These are phyloP conservation scores for Thunnus thynnus DNA, from an alignment of 2,113 vertebrate species.

Conservation along the genomic window DNA sequence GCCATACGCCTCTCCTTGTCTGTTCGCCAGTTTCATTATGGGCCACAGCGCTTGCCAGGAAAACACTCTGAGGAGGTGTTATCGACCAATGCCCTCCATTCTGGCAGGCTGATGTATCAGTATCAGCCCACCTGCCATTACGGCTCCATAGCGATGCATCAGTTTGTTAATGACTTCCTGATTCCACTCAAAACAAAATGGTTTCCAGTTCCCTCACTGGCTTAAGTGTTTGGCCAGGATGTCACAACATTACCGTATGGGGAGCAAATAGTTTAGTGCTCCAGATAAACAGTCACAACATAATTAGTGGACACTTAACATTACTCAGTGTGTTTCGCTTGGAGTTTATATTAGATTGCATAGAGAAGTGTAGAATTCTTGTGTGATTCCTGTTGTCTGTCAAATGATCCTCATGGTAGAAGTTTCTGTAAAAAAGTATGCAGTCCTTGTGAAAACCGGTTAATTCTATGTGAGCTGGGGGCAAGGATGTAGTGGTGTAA, in stretches of 20 bases:
- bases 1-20: slow-evolving; percentile 34
- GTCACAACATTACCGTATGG: slow-evolving; percentile 4
- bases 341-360: background rate
- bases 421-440: background rate
- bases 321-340: slow-evolving; percentile 9
- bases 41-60: slow-evolving; percentile 53
- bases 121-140: slow-evolving; percentile 57
- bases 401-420: background rate
- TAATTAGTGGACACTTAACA: slow-evolving; percentile 22
- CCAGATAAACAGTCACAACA: slow-evolving; percentile 23
- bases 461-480: background rate
- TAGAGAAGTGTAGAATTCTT: background rate
- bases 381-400: background rate
- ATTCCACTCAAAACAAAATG: slow-evolving; percentile 59
- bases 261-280: slow-evolving; percentile 20
- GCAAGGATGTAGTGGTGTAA: too few species aligned
- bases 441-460: background rate
- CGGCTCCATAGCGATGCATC: slow-evolving; percentile 44
- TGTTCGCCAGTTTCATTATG: slow-evolving; percentile 65
- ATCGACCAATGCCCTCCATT: slow-evolving; percentile 53
- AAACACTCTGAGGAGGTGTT: slow-evolving; percentile 55
- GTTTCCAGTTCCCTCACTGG: slow-evolving; percentile 26
- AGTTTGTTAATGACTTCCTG: slow-evolving; percentile 68
- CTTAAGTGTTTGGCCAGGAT: slow-evolving; percentile 45
- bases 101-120: slow-evolving; percentile 56